Evolutionary conservation across 2,113 vertebrate species (phyloP).

Genomic region (Phodopus roborovskii): DNA sequence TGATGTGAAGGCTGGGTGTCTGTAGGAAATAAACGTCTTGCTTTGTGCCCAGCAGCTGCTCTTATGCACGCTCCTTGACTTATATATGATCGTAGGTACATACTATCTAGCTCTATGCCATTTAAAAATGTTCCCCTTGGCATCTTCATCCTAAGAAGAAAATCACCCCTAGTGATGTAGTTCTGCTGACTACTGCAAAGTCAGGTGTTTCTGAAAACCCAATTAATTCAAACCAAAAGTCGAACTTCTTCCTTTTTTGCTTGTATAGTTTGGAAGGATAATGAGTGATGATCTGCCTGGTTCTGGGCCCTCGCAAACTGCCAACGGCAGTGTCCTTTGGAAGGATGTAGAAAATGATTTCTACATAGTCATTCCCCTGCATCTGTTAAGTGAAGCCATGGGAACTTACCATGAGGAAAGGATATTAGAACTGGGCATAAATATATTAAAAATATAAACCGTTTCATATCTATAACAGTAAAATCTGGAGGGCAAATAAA

Average conservation of each 20-base stretch:
- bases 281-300: not conserved
- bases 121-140: conserved; percentile 1
- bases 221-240: not conserved
- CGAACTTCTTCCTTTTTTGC: conserved; percentile 6
- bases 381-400: not conserved
- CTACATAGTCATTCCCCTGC: not conserved
- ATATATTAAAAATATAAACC: not conserved
- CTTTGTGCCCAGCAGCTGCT: not conserved
- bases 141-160: not conserved
- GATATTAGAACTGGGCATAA: not conserved
- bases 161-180: not conserved
- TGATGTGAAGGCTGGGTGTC: not conserved
- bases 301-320: not conserved
- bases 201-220: conserved; percentile 16
- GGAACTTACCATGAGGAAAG: not conserved
- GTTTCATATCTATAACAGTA: not conserved
- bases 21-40: not conserved
- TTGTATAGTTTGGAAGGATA: not conserved
- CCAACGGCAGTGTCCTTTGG: not conserved
- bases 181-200: not conserved
- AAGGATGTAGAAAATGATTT: not conserved
- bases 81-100: not conserved
- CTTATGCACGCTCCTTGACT: not conserved
- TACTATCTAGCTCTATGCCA: too few species aligned
- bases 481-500: not conserved